Evolutionary conservation across 2,797 vertebrate species (phyloP).

Genomic region (Discoglossus pictus): DNA sequence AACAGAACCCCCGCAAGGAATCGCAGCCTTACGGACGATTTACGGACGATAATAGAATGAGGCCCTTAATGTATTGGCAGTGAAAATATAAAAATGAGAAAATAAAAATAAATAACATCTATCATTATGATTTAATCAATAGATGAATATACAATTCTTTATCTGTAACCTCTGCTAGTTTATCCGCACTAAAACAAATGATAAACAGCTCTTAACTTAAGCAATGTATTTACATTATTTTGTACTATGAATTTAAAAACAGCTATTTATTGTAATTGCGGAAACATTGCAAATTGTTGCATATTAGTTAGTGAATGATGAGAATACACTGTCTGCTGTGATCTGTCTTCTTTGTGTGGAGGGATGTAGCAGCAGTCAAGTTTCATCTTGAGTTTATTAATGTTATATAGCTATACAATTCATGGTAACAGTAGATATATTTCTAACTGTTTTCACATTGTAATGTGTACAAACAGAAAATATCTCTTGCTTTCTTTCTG

Average conservation of each 20-base stretch:
- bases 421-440: constrained; percentile 6
- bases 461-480: constrained; percentile 13
- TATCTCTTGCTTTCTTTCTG: not conserved
- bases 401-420: constrained; percentile 6
- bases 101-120: too few species aligned
- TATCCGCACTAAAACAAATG: not conserved
- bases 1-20: too few species aligned
- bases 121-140: not conserved
- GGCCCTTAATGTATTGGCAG: too few species aligned
- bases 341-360: not conserved
- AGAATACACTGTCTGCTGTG: constrained; percentile 4
- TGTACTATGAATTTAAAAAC: constrained; percentile 8
- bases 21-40: too few species aligned
- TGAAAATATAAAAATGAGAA: too few species aligned
- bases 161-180: not conserved
- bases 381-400: constrained; percentile 1
- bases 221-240: constrained; percentile 3
- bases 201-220: constrained; percentile 6
- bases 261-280: constrained; percentile 19
- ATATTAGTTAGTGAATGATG: constrained; percentile 13
- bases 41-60: too few species aligned
- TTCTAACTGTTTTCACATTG: constrained; percentile 9
- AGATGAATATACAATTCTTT: not conserved
- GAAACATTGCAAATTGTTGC: constrained; percentile 2
- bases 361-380: constrained; percentile 10